Conservation (phyloP, 1,140 invertebrate species). For the Micrasema longulum region DNA sequence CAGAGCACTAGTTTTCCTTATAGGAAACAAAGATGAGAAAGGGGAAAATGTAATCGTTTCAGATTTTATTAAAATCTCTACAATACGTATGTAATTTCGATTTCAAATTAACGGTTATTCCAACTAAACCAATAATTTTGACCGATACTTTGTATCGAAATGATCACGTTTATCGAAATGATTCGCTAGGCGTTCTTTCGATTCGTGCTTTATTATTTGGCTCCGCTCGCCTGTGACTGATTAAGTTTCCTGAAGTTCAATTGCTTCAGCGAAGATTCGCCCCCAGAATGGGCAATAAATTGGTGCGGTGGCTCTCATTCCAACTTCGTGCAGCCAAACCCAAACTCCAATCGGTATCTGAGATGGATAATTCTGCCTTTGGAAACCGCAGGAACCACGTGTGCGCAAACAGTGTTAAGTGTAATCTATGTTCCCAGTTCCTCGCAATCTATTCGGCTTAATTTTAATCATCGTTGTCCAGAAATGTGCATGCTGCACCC, state of each 20-base stretch:
- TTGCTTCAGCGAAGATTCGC: slow-evolving; percentile 16
- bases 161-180: too few species aligned
- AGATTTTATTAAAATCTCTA: too few species aligned
- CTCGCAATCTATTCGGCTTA: slow-evolving; percentile 6
- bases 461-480: slow-evolving; percentile 19
- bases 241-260: slow-evolving; percentile 29
- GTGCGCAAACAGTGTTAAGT: slow-evolving; percentile 20
- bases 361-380: slow-evolving; percentile 22
- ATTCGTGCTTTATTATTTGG: slow-evolving; percentile 16
- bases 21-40: too few species aligned
- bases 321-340: slow-evolving; percentile 6
- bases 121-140: too few species aligned
- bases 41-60: too few species aligned
- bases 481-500: slow-evolving; percentile 20
- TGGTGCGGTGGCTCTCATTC: slow-evolving; percentile 8
- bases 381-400: slow-evolving; percentile 3
- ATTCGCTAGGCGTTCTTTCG: too few species aligned
- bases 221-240: slow-evolving; percentile 26
- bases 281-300: slow-evolving; percentile 30
- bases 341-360: slow-evolving; percentile 20
- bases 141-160: too few species aligned
- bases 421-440: slow-evolving; percentile 1
- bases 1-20: too few species aligned
- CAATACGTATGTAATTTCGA: too few species aligned
- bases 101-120: too few species aligned